Conservation (phyloP, 2,888 invertebrate genomes). For the Aleiodes leptofemur region DNA sequence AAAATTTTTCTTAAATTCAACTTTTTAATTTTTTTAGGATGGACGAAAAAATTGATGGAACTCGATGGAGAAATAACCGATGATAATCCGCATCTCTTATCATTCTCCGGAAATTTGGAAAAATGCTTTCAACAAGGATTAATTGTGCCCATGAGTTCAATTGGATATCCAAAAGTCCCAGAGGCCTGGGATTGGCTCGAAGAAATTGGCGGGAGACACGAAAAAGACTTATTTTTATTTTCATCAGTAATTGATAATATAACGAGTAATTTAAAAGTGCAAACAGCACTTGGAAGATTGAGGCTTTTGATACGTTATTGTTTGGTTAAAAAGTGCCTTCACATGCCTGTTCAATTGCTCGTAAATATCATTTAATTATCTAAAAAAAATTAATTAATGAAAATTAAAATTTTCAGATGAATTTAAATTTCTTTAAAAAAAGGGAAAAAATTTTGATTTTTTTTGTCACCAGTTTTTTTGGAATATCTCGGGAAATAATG, state of each 20-base stretch:
- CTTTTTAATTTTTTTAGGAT: too few relatives aligned
- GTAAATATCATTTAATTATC: too few relatives aligned
- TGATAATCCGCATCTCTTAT: slow-evolving; percentile 74
- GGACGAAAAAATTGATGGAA: slow-evolving; percentile 73
- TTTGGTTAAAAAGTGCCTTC: slow-evolving; percentile 77
- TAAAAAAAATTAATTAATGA: too few relatives aligned
- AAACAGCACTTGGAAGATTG: slow-evolving; percentile 75
- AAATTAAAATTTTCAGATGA: too few relatives aligned
- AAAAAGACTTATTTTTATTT: slow-evolving; percentile 71
- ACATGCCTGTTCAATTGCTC: slow-evolving; percentile 77
- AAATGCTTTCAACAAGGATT: slow-evolving; percentile 79
- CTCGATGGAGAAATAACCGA: slow-evolving; percentile 74
- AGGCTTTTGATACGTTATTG: slow-evolving; percentile 77
- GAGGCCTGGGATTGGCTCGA: slow-evolving; percentile 79
- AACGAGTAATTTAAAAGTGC: slow-evolving; percentile 73
- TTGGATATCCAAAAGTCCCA: slow-evolving; percentile 74
- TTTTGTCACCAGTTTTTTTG: too few relatives aligned
- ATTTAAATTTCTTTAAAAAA: too few relatives aligned
- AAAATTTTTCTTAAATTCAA: not conserved
- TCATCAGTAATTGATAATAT: slow-evolving; percentile 75
- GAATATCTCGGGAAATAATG: too few relatives aligned
- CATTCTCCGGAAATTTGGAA: slow-evolving; percentile 78
- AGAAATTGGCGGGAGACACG: slow-evolving; percentile 72
- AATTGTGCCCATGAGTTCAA: slow-evolving; percentile 70
- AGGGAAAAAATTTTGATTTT: too few relatives aligned